Evolutionary conservation across 1,140 invertebrate species (phyloP).

Genomic region (Steinernema khuongi): DNA sequence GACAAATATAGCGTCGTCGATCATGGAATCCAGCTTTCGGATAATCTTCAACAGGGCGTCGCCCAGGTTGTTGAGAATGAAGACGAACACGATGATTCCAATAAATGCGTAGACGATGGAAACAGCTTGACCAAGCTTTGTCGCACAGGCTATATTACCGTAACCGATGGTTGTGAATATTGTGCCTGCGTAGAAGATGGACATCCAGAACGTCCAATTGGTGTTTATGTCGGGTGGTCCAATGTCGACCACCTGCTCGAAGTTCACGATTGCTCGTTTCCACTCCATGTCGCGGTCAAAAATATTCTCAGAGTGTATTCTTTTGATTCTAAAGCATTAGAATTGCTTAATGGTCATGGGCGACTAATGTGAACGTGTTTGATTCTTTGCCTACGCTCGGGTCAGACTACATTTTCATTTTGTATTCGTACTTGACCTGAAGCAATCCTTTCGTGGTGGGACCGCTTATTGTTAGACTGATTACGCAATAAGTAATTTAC

Average conservation of each 20-base stretch:
- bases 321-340: not conserved
- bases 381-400: too few relatives aligned
- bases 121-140: slow-evolving; percentile 79
- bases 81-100: slow-evolving; percentile 85
- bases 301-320: not conserved
- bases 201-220: not conserved
- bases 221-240: not conserved
- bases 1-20: not conserved
- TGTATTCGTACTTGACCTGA: too few relatives aligned
- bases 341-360: too few relatives aligned
- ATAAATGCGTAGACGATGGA: slow-evolving; percentile 92
- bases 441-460: too few relatives aligned
- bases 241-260: not conserved
- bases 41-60: slow-evolving; percentile 90
- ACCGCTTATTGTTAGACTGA: too few relatives aligned
- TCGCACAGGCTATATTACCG: slow-evolving; percentile 88
- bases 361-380: too few relatives aligned
- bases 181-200: slow-evolving; percentile 4
- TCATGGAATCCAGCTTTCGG: not conserved
- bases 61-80: slow-evolving; percentile 89
- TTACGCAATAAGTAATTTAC: too few relatives aligned
- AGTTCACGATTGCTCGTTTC: not conserved
- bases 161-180: slow-evolving; percentile 62
- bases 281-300: not conserved
- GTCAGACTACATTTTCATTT: too few relatives aligned